Base-by-base conservation (phyloP, 2,888 invertebrate species). In the Lamproptera curius region DNA sequence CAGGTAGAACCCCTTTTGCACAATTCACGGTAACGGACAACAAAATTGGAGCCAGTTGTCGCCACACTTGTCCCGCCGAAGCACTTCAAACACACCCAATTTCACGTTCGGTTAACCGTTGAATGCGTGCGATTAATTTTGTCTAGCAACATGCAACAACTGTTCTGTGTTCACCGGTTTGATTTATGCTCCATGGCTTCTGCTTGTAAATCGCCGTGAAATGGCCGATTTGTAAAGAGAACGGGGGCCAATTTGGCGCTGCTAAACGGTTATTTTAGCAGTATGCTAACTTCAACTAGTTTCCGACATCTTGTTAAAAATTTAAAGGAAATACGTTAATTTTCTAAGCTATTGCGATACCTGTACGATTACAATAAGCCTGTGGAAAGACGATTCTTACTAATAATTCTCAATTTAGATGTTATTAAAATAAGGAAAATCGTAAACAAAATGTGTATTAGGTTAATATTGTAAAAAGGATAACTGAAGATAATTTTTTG, bases 1-100 rank as follows among this genome's bases (percentile, higher is more conserved):
- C 86, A 84, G 86, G 85, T 84, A 85, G 73, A 78, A 78, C 80
- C 86, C 86, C 77, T 85, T 84, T 86, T 87, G 86, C 87, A 84
- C 86, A 87, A 86, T 83, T 80, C 76, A 65, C 60, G 70, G 79
- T 77, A 78, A 60, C 70, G 61, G 62, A 71, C 63, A 73, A 78
- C 72, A 73, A 79, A 71, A 64, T 54, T 54, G 53, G 57, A 62
- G 55, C 66, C 70, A 73, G 72, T 78, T 81, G 83, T 82, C 84
- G 78, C 79, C 73, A 78, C 81, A 79, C 80, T 78, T 77, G 73
- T 75, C 73, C 69, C 63, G 69, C 63, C 70, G 70, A n/a, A 63
- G 60, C 63, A 70, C 74, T 70, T 65, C 73, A 79, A 78, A 79
- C 73, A 74, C 69, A 67, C 64, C 66, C 82, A 83, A 86, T 86